phyloP scores from a whole-genome alignment of 2,888 invertebrate genomes.

The Heliconius hortense region DNA sequence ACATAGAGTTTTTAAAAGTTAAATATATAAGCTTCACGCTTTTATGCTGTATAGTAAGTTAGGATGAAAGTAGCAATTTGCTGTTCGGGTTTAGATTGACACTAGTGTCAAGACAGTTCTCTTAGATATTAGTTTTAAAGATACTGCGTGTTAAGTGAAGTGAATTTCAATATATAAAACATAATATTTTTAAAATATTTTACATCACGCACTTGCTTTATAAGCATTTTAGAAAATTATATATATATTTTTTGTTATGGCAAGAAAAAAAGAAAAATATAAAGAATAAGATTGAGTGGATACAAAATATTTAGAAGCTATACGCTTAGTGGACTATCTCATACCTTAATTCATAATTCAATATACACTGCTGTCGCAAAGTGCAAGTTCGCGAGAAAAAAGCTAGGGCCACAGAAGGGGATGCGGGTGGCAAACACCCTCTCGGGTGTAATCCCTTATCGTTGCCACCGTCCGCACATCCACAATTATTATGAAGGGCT shows the following conservation, averaged over 20 bases:
- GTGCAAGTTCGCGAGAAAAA: conserved; percentile 74
- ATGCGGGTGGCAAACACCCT: conserved; percentile 45
- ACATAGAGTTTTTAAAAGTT: background rate
- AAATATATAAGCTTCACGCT: background rate
- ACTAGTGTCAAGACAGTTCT: background rate
- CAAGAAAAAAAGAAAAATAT: background rate
- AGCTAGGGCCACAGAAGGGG: conserved; percentile 52
- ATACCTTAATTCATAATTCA: conserved; percentile 77
- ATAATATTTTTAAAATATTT: background rate
- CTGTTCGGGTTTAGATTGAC: too few species aligned
- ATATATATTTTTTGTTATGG: background rate
- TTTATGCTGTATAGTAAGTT: background rate
- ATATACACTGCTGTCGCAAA: conserved; percentile 67
- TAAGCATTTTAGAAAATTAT: too few species aligned
- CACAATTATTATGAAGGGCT: conserved; percentile 73
- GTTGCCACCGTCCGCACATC: conserved; percentile 70
- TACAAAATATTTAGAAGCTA: conserved; percentile 17
- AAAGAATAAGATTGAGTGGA: background rate
- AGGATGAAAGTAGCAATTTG: background rate
- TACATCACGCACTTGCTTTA: background rate
- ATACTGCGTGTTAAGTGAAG: background rate
- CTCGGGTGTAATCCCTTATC: conserved; percentile 70
- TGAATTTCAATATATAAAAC: background rate
- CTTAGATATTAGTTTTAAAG: background rate
- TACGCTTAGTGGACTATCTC: conserved; percentile 50